phyloP scores from a whole-genome alignment of 2,888 invertebrate genomes.

The Melinopterus prodromus region DNA sequence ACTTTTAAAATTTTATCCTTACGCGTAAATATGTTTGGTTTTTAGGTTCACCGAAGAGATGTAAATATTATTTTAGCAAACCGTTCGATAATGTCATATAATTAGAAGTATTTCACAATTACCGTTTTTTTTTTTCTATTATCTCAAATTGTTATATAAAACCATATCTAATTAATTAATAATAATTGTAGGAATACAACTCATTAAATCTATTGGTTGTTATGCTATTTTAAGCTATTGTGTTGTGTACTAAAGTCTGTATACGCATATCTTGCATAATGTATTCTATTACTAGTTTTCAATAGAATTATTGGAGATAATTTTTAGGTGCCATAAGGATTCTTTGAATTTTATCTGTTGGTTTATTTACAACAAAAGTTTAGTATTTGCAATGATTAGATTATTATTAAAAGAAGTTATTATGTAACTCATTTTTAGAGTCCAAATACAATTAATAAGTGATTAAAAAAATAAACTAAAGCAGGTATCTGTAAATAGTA shows the following conservation, averaged over 20 bases:
- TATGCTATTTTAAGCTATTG: not conserved
- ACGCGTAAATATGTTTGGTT: not conserved
- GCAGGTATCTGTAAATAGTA: not conserved
- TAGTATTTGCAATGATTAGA: not conserved
- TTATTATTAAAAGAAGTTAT: not conserved
- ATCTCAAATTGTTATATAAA: not conserved
- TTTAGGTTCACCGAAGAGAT: not conserved
- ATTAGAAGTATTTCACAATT: not conserved
- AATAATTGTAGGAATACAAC: not conserved
- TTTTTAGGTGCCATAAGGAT: not conserved
- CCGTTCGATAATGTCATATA: not conserved
- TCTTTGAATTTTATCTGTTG: not conserved
- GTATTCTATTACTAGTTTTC: not conserved
- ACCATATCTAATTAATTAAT: not conserved
- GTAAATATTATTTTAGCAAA: not conserved
- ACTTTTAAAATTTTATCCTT: not conserved
- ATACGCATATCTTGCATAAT: not conserved
- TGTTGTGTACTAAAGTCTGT: not conserved
- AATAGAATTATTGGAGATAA: not conserved
- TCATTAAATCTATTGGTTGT: not conserved
- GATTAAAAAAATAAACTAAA: not conserved
- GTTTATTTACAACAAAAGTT: not conserved
- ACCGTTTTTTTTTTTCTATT: not conserved
- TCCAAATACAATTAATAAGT: not conserved
- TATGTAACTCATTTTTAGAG: not conserved